A percentile compares a stretch with the other conserved stretches of the same genome.
Evolutionary conservation across 1,140 invertebrate genomes (phyloP).

Genomic region (Dendrolimus punctatus): DNA sequence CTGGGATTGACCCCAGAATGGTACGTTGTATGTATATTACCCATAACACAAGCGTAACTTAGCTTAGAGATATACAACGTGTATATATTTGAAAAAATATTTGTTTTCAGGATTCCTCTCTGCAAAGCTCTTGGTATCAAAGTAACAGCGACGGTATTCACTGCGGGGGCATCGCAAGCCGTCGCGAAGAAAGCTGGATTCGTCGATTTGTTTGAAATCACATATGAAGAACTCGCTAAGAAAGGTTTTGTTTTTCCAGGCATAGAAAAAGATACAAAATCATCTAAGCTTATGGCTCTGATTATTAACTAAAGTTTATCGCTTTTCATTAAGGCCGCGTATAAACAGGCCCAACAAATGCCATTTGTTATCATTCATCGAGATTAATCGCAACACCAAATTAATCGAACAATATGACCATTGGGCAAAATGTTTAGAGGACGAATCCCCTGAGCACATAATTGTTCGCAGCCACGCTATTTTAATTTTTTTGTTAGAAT

Average conservation of each 20-base stretch:
- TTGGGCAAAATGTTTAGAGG: too few relatives aligned
- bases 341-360: too few relatives aligned
- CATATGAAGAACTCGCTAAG: conserved; percentile 57
- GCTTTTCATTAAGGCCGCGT: background rate
- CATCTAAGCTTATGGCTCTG: conserved; percentile 57
- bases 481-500: too few relatives aligned
- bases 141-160: conserved; percentile 66
- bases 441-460: too few relatives aligned
- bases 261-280: conserved; percentile 48
- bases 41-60: too few relatives aligned
- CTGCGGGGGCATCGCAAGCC: conserved; percentile 60
- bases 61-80: background rate
- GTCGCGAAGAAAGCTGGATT: conserved; percentile 65
- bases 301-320: conserved; percentile 23
- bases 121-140: conserved; percentile 56
- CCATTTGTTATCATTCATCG: too few relatives aligned
- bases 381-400: too few relatives aligned
- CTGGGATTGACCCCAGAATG: too few relatives aligned
- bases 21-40: too few relatives aligned
- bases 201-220: conserved; percentile 43
- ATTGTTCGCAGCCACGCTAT: too few relatives aligned
- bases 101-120: conserved; percentile 49
- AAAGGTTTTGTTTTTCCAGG: conserved; percentile 54
- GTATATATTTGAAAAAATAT: conserved; percentile 1
- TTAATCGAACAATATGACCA: too few relatives aligned